Evolutionary conservation across 2,113 vertebrate genomes (phyloP), one percentile per base, ranked within the genome.

Genomic region (Electrona antarctica): DNA sequence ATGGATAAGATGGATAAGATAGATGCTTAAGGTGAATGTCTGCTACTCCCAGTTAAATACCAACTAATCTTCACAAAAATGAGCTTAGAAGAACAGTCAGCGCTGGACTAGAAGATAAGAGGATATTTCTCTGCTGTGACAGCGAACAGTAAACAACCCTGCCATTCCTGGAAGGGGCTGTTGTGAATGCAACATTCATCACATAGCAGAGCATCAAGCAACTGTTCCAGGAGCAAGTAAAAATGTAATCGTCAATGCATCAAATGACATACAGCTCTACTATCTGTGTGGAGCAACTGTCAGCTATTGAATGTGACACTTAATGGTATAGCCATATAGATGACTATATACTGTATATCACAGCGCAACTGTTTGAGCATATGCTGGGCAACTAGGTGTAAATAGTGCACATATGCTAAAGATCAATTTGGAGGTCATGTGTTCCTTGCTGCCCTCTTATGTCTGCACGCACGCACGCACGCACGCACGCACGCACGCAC

Each of bases 51-150:
- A 33, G 50, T 13, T 77, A 8, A 64, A 7, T 8, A 11, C 67
- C 76, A 76, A 83, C 67, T 79, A 76, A 83, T 66, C 76, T 75
- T 74, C 14, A 64, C 48, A 50, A 78, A 51, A 80, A 67, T 74
- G 54, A 80, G 45, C 61, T 70, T 83, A 79, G 48, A 69, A 62
- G 58, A 50, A 67, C 61, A 77, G 67, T 67, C 33, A 67, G 54
- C 56, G 56, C 56, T 71, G 64, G 58, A 59, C 14, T 45, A 55
- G 71, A 64, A 66, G 50, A 77, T 64, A 68, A 29, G 49, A 72
- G 55, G 70, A 60, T 71, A 67, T 68, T 48, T 55, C 51, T 51
- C 51, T 51, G 70, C 13, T 69, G 56, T 68, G 51, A 83, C 78
- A 50, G 67, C 74, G 80, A 64, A 61, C 72, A 71, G 59, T 64